Evolutionary conservation across 1,140 invertebrate species (phyloP).

Genomic region (Saxidomus purpurata): DNA sequence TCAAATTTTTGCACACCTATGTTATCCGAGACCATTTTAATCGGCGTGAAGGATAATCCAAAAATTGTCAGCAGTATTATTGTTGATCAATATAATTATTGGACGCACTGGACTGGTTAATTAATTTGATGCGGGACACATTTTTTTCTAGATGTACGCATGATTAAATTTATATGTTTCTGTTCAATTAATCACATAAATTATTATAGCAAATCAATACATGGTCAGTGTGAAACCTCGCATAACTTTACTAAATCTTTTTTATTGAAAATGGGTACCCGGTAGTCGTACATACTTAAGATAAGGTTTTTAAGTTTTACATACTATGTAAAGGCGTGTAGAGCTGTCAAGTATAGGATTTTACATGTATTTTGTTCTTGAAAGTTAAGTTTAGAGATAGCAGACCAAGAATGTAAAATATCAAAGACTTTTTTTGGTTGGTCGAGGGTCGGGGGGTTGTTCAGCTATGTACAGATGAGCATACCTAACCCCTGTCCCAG

Average conservation of each 20-base stretch:
- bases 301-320: too few relatives aligned
- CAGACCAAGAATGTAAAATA: too few relatives aligned
- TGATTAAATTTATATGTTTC: slow-evolving; percentile 37
- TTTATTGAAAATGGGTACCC: not conserved
- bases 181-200: not conserved
- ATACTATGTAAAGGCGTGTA: too few relatives aligned
- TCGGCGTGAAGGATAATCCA: not conserved
- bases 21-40: slow-evolving; percentile 35
- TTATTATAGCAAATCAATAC: slow-evolving; percentile 13
- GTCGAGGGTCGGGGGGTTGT: too few relatives aligned
- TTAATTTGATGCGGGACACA: slow-evolving; percentile 43
- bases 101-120: slow-evolving; percentile 3
- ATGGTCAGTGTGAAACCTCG: not conserved
- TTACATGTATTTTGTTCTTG: too few relatives aligned
- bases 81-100: slow-evolving; percentile 40
- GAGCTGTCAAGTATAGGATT: too few relatives aligned
- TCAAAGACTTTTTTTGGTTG: too few relatives aligned
- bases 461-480: too few relatives aligned
- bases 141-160: slow-evolving; percentile 17
- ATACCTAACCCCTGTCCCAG: too few relatives aligned
- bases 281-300: not conserved
- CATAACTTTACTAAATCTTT: not conserved
- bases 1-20: slow-evolving; percentile 22
- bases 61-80: not conserved
- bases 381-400: too few relatives aligned